Percentiles rank a stretch among this genome's conserved stretches.
Conservation (phyloP, 2,797 vertebrate species). For the Chiloscyllium punctatum region DNA sequence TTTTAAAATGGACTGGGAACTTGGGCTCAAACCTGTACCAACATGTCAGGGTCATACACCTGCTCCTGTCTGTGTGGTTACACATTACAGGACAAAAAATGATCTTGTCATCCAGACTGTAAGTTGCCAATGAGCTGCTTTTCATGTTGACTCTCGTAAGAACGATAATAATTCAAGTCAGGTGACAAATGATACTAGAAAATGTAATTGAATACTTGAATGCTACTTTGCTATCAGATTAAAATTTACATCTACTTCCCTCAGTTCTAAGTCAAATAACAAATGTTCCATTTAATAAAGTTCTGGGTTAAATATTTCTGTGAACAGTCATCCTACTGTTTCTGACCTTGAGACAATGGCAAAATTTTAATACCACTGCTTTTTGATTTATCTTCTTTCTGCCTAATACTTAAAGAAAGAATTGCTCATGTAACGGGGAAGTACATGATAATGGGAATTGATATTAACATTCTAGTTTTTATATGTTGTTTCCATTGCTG, state of each 20-base stretch:
- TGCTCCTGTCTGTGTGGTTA: slow-evolving; percentile 50
- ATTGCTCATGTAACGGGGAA: not conserved
- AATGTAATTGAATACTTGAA: not conserved
- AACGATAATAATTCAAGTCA: not conserved
- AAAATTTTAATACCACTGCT: not conserved
- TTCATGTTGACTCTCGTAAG: not conserved
- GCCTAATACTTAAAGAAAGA: not conserved
- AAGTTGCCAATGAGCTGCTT: slow-evolving; percentile 34
- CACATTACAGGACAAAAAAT: slow-evolving; percentile 45
- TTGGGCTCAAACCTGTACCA: slow-evolving; percentile 51
- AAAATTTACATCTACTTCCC: not conserved
- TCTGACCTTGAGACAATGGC: not conserved
- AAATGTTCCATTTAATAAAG: not conserved
- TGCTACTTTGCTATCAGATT: not conserved
- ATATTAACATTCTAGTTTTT: not conserved
- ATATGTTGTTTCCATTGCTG: not conserved
- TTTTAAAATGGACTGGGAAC: slow-evolving; percentile 48
- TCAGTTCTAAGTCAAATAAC: not conserved
- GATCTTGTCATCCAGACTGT: slow-evolving; percentile 47
- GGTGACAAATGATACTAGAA: not conserved
- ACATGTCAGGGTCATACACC: slow-evolving; percentile 50
- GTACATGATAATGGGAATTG: not conserved
- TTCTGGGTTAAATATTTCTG: not conserved
- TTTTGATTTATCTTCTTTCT: not conserved
- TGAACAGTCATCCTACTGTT: not conserved